Evolutionary conservation across 2,113 vertebrate species (phyloP), one percentile per base, ranked within the genome.

Genomic region (Anarhynchus alexandrinus): DNA sequence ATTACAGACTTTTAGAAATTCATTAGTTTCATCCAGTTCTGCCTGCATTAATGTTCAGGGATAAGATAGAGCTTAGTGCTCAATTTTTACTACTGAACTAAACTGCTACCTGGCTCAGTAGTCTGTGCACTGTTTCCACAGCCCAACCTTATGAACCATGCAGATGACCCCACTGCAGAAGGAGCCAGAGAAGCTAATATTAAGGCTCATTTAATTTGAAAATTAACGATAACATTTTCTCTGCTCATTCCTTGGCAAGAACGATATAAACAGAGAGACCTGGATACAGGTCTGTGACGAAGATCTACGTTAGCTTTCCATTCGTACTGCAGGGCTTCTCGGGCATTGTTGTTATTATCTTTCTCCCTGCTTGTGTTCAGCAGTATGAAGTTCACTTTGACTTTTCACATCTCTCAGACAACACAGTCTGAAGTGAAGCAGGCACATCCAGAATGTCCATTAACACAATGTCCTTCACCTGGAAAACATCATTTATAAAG

Each of bases 401-500:
- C 78, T 94, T 65, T 45, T 74, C 83, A 52, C 64, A 43, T 82
- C 65, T 83, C 74, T 80, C 94, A 83, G 87, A 89, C 84, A 94
- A 43, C 55, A 82, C 19, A 49, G 78, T 51, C 86, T 96, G 91
- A 96, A 95, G 61, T 72, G 92, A 66, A 96, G 65, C 70, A 77
- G 72, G 70, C 62, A 66, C 54, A 86, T 70, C 71, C 86, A 86
- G 79, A 94, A 93, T 76, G 55, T 43, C 91, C 84, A 97, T 96
- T 93, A 97, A 94, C 85, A 93, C 62, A 73, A 43, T 55, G 90
- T 97, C 97, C 97, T 97, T 96, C 96, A 97, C 78, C 85, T 62
- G 86, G 95, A 96, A 94, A 96, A 93, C 65, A 87, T 95, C 66
- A 96, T 97, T 97, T 95, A 95, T 96, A 97, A 93, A 93, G 55